A percentile compares a stretch with the other conserved stretches of the same genome.
phyloP scores from a whole-genome alignment of 2,888 invertebrate species.

The Drosophila pseudotakahashii region DNA sequence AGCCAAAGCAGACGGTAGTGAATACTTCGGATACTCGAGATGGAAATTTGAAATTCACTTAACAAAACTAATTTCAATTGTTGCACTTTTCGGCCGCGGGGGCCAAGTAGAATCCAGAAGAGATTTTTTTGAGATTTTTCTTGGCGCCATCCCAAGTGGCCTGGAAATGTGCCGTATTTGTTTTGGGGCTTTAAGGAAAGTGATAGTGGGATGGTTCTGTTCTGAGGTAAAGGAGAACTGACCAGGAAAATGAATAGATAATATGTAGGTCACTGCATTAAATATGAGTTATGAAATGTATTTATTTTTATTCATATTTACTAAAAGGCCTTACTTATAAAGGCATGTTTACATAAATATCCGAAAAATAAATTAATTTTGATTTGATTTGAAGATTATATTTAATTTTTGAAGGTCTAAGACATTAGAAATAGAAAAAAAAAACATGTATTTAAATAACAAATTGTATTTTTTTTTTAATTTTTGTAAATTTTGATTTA shows the following conservation, averaged over 20 bases:
- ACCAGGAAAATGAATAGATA: not conserved
- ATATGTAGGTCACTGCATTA: conserved; percentile 4
- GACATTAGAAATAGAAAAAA: too few relatives aligned
- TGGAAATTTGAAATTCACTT: conserved; percentile 73
- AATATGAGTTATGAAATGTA: not conserved
- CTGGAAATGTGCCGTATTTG: conserved; percentile 39
- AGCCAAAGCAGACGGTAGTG: conserved; percentile 65
- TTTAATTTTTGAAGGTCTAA: too few relatives aligned
- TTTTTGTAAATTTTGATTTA: too few relatives aligned
- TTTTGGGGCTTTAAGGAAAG: conserved; percentile 56
- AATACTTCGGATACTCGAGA: conserved; percentile 53
- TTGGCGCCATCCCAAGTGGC: conserved; percentile 67
- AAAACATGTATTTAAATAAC: too few relatives aligned
- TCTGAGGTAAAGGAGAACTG: not conserved
- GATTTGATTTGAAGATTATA: too few relatives aligned
- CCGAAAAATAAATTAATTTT: too few relatives aligned
- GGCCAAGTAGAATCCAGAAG: conserved; percentile 46
- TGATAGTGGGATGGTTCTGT: conserved; percentile 51
- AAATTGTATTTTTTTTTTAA: too few relatives aligned
- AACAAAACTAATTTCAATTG: conserved; percentile 77
- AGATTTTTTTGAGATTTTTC: conserved; percentile 58
- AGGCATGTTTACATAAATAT: too few relatives aligned
- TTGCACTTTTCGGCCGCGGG: conserved; percentile 57
- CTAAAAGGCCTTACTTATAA: too few relatives aligned
- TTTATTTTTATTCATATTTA: too few relatives aligned